A percentile compares a stretch with the other conserved stretches of the same genome.
Conservation (phyloP, 2,113 vertebrate species). For the Atherinomorus stipes region DNA sequence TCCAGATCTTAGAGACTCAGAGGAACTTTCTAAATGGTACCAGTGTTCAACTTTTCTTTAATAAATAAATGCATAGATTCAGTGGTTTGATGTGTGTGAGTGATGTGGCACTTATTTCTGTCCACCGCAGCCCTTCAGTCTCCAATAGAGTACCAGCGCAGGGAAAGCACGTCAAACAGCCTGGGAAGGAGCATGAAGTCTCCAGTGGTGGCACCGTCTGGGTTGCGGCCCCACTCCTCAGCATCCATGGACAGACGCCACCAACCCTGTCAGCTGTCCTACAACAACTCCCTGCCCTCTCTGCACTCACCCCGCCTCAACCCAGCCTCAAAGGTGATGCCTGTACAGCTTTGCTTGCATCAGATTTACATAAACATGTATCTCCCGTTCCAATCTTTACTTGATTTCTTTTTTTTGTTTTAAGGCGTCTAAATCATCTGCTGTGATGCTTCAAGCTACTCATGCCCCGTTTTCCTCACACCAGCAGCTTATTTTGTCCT, state of each 20-base stretch:
- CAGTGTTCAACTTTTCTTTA: background rate
- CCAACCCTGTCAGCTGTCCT: constrained; percentile 73
- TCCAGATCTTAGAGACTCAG: constrained; percentile 90
- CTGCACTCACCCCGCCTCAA: constrained; percentile 75
- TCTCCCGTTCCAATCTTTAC: background rate
- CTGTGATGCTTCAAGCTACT: background rate
- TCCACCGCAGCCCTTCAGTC: constrained; percentile 79
- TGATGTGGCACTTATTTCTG: constrained; percentile 20
- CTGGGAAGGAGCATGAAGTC: constrained; percentile 80
- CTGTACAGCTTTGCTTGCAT: background rate
- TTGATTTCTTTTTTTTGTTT: constrained; percentile 7
- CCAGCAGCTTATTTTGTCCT: constrained; percentile 52
- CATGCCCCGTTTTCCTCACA: constrained; percentile 58
- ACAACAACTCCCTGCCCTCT: constrained; percentile 86
- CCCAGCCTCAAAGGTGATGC: constrained; percentile 32
- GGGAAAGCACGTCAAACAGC: constrained; percentile 88
- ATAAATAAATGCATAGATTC: background rate
- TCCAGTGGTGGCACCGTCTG: constrained; percentile 45
- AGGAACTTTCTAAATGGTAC: constrained; percentile 93
- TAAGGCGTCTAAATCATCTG: constrained; percentile 53
- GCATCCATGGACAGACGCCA: constrained; percentile 81
- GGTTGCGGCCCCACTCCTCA: constrained; percentile 76
- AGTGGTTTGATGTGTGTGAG: background rate
- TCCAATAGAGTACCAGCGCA: constrained; percentile 90
- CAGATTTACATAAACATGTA: background rate